These are phyloP conservation scores for Liolophura sinensis DNA, from an alignment of 1,140 invertebrate species.

Conservation along the genomic window DNA sequence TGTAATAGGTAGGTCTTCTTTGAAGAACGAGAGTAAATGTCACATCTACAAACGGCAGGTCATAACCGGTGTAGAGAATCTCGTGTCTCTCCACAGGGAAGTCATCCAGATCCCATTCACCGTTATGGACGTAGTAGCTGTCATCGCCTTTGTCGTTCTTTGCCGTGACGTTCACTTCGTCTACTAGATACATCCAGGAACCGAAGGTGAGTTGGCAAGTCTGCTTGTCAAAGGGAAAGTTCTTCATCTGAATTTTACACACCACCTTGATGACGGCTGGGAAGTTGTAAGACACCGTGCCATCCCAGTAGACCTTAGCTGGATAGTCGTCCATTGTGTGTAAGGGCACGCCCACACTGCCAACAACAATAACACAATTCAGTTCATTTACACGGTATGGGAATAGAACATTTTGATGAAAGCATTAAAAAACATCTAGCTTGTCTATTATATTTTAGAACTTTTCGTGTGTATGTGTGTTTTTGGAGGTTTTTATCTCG, in stretches of 20 bases:
- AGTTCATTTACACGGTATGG: too few relatives aligned
- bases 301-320: conserved; percentile 15
- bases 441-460: too few relatives aligned
- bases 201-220: conserved; percentile 63
- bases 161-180: conserved; percentile 63
- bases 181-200: conserved; percentile 48
- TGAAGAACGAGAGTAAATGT: conserved; percentile 37
- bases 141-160: conserved; percentile 61
- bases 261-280: conserved; percentile 66
- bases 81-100: conserved; percentile 45
- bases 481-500: too few relatives aligned
- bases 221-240: conserved; percentile 76
- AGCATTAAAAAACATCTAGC: too few relatives aligned
- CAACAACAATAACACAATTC: too few relatives aligned
- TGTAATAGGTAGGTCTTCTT: conserved; percentile 45
- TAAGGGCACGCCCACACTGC: too few relatives aligned
- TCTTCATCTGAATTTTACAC: conserved; percentile 85
- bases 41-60: conserved; percentile 55
- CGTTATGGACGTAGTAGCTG: conserved; percentile 63
- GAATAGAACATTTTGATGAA: too few relatives aligned
- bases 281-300: conserved; percentile 29
- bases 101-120: conserved; percentile 64
- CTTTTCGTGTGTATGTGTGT: too few relatives aligned
- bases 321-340: conserved; percentile 23
- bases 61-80: conserved; percentile 70